phyloP scores from a whole-genome alignment of 2,888 invertebrate species.

The Catocala fraxini region DNA sequence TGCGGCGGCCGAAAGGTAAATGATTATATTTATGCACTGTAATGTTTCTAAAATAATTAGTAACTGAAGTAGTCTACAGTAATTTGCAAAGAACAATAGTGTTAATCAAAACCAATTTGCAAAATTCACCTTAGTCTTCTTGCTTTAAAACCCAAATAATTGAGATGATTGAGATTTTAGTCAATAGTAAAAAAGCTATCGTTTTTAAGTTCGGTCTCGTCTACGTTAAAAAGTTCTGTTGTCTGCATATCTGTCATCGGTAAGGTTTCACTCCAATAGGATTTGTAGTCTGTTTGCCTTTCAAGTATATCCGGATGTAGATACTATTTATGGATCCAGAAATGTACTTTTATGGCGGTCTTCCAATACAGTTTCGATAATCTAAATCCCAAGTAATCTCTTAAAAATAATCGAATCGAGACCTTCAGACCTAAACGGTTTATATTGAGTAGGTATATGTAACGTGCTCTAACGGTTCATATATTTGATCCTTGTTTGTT shows the following conservation, averaged over 20 bases:
- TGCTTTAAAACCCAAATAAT: no score
- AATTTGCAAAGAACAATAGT: no score
- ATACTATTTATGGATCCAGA: background rate
- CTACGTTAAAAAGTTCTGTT: no score
- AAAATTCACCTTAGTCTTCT: no score
- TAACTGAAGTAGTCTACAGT: no score
- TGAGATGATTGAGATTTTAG: no score
- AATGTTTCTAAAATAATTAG: no score
- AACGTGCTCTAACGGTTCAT: constrained; percentile 4
- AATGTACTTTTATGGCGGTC: constrained; percentile 17
- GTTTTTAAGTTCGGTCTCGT: no score
- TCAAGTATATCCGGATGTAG: background rate
- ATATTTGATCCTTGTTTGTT: constrained; percentile 8
- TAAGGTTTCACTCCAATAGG: constrained; percentile 4
- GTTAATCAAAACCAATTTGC: no score
- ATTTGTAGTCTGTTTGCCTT: background rate
- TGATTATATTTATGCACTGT: no score
- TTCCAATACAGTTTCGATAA: constrained; percentile 10
- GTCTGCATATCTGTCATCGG: background rate
- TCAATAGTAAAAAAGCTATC: no score
- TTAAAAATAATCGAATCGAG: constrained; percentile 17
- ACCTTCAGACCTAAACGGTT: constrained; percentile 15
- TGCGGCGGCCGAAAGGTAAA: no score
- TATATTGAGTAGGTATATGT: constrained; percentile 2
- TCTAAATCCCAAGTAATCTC: constrained; percentile 37